Conservation (phyloP, 1,140 invertebrate genomes). For the Ylistrum balloti region DNA sequence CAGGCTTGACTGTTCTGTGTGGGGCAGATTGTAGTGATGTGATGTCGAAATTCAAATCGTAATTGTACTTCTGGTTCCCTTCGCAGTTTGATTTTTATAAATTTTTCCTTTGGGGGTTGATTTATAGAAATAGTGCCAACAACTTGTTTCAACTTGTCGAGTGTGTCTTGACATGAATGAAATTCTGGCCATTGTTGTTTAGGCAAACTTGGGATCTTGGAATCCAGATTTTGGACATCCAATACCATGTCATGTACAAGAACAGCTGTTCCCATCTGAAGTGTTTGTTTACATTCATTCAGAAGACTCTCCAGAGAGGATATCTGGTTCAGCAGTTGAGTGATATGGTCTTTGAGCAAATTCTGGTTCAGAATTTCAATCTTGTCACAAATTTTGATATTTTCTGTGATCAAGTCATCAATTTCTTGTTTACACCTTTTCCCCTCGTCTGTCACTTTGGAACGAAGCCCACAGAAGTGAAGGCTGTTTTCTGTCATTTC, state of each 20-base stretch:
- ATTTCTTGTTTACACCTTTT: not conserved
- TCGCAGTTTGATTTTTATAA: not conserved
- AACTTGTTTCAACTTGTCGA: not conserved
- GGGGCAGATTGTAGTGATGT: not conserved
- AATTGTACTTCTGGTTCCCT: not conserved
- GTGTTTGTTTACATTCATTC: conserved; percentile 23
- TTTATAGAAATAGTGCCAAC: not conserved
- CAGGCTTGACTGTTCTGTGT: not conserved
- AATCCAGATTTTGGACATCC: not conserved
- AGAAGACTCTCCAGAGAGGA: not conserved
- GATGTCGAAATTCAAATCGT: not conserved
- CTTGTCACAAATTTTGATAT: not conserved
- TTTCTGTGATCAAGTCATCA: not conserved
- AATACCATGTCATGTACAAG: not conserved
- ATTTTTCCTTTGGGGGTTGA: not conserved
- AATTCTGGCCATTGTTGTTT: not conserved
- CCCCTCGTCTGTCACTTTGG: not conserved
- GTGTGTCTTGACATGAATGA: not conserved
- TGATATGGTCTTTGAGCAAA: not conserved
- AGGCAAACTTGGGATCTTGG: not conserved
- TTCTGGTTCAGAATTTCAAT: not conserved
- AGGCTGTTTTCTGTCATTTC: not conserved
- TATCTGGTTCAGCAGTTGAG: not conserved
- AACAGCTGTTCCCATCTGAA: not conserved
- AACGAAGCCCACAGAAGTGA: not conserved